Percentiles rank a stretch among this genome's conserved stretches.
These are phyloP conservation scores for Hirtodrosophila confusa DNA, from an alignment of 2,888 invertebrate species.

Conservation along the genomic window DNA sequence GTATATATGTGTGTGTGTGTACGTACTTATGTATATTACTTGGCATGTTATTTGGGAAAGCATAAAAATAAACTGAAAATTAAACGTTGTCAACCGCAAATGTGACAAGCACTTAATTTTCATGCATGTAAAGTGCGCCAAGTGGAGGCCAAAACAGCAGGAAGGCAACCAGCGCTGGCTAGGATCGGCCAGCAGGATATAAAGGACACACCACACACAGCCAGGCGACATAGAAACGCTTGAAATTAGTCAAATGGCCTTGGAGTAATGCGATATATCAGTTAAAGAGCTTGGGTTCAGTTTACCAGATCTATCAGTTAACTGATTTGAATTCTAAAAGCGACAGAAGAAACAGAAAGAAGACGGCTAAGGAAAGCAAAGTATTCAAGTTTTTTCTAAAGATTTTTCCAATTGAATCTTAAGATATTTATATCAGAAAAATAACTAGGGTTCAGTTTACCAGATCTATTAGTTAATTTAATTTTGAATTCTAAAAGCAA, in stretches of 20 bases:
- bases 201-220: conserved; percentile 6
- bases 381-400: no score
- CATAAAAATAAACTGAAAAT: conserved; percentile 70
- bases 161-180: conserved; percentile 28
- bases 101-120: conserved; percentile 78
- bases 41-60: conserved; percentile 60
- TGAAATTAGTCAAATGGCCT: not conserved
- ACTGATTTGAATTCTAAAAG: no score
- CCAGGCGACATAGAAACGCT: conserved; percentile 16
- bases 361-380: no score
- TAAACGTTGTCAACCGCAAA: conserved; percentile 79
- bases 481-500: no score
- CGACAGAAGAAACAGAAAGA: no score
- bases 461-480: no score
- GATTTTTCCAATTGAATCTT: no score
- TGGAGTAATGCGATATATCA: no score
- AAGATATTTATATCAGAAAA: no score
- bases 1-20: not conserved
- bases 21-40: conserved; percentile 26
- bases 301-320: no score
- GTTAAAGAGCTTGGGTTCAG: no score
- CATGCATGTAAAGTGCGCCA: conserved; percentile 71
- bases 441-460: no score
- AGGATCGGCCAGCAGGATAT: conserved; percentile 36
- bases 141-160: conserved; percentile 51